These are phyloP conservation scores for Anthophora plumipes DNA, from an alignment of 2,888 invertebrate species.

Conservation along the genomic window DNA sequence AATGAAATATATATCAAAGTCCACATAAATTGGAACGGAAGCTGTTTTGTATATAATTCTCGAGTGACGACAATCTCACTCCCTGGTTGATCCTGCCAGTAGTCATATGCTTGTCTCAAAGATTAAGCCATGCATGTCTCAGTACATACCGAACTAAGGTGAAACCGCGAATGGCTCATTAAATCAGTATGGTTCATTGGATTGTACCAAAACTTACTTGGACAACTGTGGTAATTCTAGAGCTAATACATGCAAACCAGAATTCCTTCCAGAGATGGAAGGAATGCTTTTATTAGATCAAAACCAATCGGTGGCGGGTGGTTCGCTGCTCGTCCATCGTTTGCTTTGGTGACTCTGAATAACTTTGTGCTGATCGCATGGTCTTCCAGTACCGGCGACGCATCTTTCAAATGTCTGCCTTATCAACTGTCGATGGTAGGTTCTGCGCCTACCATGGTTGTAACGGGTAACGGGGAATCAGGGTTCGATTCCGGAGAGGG, in stretches of 20 bases:
- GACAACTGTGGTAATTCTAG: slow-evolving; percentile 89
- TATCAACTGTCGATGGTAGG: slow-evolving; percentile 88
- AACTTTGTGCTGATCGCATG: slow-evolving; percentile 54
- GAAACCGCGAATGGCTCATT: slow-evolving; percentile 88
- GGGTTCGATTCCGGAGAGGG: slow-evolving; percentile 90
- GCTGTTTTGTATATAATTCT: too few relatives aligned
- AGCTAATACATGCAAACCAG: slow-evolving; percentile 88
- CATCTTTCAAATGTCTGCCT: slow-evolving; percentile 86
- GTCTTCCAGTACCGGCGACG: slow-evolving; percentile 82
- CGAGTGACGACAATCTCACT: too few relatives aligned
- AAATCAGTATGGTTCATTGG: too few relatives aligned
- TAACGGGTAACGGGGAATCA: slow-evolving; percentile 90
- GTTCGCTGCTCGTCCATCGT: slow-evolving; percentile 33
- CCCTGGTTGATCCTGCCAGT: too few relatives aligned
- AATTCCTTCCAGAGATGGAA: slow-evolving; percentile 82
- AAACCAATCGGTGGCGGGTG: slow-evolving; percentile 37
- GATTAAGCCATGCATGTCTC: too few relatives aligned
- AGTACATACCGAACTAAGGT: slow-evolving; percentile 89
- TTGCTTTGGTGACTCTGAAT: slow-evolving; percentile 67
- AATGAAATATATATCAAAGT: too few relatives aligned
- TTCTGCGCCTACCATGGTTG: slow-evolving; percentile 89
- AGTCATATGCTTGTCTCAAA: too few relatives aligned
- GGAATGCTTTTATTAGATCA: slow-evolving; percentile 43
- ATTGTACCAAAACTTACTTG: too few relatives aligned
- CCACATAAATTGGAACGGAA: too few relatives aligned